Percentiles rank a stretch among this genome's conserved stretches.
Evolutionary conservation across 2,113 vertebrate genomes (phyloP).

Genomic region (Saguinus midas): DNA sequence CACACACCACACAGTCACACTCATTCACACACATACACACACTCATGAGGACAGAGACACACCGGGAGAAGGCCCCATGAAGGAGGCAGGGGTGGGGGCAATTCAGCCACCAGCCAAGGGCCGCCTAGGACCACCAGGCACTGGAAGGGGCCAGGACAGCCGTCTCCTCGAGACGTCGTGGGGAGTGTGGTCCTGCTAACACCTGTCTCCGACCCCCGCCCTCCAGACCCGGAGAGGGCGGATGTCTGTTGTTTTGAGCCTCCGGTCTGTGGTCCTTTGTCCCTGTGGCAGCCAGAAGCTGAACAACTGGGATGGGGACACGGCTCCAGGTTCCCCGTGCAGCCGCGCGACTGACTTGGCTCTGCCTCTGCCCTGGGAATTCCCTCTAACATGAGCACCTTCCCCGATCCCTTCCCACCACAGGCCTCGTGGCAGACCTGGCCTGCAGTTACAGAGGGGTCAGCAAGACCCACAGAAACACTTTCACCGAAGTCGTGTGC

Average conservation of each 20-base stretch:
- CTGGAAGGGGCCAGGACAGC: background rate
- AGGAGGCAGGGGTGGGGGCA: accelerated
- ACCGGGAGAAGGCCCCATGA: accelerated
- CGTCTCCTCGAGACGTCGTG: accelerated
- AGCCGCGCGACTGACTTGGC: accelerated
- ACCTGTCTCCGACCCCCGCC: background rate
- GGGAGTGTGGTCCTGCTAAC: background rate
- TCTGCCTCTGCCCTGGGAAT: background rate
- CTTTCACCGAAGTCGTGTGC: accelerated
- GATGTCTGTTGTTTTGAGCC: accelerated
- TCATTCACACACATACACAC: too few relatives aligned
- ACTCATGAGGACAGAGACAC: background rate
- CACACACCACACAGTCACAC: too few relatives aligned
- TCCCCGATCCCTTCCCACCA: background rate
- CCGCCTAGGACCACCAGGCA: accelerated
- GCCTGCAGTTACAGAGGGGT: background rate
- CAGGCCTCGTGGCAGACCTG: accelerated
- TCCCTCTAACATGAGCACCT: background rate
- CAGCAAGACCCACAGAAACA: background rate
- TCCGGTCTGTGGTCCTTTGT: background rate
- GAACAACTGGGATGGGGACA: background rate
- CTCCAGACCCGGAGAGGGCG: background rate
- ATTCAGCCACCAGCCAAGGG: accelerated
- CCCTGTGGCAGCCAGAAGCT: accelerated
- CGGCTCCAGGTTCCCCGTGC: background rate